phyloP scores from a whole-genome alignment of 1,140 invertebrate genomes.

The Solenopsis invicta region DNA sequence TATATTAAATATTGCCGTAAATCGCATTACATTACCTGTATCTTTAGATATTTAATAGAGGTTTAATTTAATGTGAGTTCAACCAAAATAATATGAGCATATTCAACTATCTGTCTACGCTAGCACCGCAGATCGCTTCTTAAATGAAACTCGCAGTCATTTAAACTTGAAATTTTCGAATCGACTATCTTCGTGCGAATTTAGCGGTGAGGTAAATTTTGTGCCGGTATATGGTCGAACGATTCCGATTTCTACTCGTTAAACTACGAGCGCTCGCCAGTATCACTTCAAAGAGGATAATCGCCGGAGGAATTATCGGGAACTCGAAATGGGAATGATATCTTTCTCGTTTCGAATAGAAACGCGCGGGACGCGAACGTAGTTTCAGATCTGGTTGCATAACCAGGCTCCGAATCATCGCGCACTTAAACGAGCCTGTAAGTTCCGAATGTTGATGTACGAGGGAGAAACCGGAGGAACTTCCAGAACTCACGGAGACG shows the following conservation, averaged over 20 bases:
- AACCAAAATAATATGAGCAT: not conserved
- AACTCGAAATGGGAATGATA: constrained; percentile 30
- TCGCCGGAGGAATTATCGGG: constrained; percentile 57
- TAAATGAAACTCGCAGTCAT: not conserved
- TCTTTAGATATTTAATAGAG: not conserved
- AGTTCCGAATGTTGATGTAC: constrained; percentile 42
- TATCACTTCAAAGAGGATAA: constrained; percentile 21
- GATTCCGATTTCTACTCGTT: constrained; percentile 63
- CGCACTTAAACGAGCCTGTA: constrained; percentile 70
- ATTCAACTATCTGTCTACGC: not conserved
- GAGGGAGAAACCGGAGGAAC: constrained; percentile 7
- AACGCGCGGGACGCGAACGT: constrained; percentile 18
- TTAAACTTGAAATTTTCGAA: constrained; percentile 48
- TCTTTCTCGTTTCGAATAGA: constrained; percentile 48
- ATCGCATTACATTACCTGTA: not conserved
- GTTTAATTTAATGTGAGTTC: not conserved
- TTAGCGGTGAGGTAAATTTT: constrained; percentile 42
- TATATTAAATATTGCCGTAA: not conserved
- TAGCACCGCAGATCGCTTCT: not conserved
- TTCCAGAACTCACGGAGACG: constrained; percentile 54
- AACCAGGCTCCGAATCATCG: constrained; percentile 59
- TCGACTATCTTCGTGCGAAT: constrained; percentile 21
- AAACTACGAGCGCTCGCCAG: constrained; percentile 44
- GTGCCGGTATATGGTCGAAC: constrained; percentile 30
- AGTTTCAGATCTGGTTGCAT: constrained; percentile 32